Conservation (phyloP, 1,140 invertebrate genomes). For the Leguminivora glycinivorella region DNA sequence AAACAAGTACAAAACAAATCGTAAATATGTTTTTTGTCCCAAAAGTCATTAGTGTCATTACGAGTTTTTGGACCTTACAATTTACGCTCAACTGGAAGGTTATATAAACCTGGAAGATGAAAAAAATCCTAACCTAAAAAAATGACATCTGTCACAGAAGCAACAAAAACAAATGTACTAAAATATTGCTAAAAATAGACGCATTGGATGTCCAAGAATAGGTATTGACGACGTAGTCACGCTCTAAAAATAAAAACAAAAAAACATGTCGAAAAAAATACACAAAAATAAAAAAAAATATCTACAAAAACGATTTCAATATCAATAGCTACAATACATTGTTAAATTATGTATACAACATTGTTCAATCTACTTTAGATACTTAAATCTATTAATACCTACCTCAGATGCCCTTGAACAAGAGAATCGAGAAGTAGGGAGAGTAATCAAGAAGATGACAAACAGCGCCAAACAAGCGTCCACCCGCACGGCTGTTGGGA, state of each 20-base stretch:
- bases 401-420: constrained; percentile 47
- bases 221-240: neutral
- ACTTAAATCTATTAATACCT: constrained; percentile 37
- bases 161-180: neutral
- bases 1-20: neutral
- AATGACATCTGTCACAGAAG: no score
- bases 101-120: no score
- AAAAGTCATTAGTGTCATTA: no score
- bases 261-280: constrained; percentile 1
- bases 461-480: constrained; percentile 49
- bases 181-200: neutral
- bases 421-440: constrained; percentile 62
- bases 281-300: constrained; percentile 2
- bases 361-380: neutral
- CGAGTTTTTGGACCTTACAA: no score
- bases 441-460: constrained; percentile 61
- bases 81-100: no score
- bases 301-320: neutral
- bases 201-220: neutral
- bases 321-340: neutral
- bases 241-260: neutral
- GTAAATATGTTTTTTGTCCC: neutral
- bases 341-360: neutral
- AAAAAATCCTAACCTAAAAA: no score
- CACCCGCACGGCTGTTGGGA: constrained; percentile 47